Evolutionary conservation across 2,888 invertebrate species (phyloP).

Genomic region (Tachina fera): DNA sequence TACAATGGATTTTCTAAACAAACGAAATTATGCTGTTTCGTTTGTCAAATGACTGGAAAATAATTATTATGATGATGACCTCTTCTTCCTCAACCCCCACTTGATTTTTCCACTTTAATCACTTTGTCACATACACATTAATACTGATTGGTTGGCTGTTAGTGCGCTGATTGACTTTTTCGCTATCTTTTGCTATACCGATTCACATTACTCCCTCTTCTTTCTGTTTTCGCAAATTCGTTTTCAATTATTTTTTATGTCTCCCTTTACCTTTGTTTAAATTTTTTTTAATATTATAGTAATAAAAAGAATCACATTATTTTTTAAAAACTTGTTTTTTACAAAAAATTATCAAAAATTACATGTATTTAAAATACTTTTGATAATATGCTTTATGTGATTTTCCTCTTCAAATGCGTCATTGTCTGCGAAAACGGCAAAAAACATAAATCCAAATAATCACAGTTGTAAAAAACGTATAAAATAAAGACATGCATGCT

Average conservation of each 20-base stretch:
- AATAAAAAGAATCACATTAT: not conserved
- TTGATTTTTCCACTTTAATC: constrained; percentile 42
- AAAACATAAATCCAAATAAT: constrained; percentile 26
- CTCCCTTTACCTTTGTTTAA: constrained; percentile 6
- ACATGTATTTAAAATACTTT: constrained; percentile 28
- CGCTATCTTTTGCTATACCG: constrained; percentile 38
- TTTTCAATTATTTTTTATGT: constrained; percentile 35
- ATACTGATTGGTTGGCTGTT: constrained; percentile 62
- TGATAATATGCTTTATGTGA: constrained; percentile 34
- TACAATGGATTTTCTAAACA: not conserved
- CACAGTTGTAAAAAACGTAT: constrained; percentile 39
- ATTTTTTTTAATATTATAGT: not conserved
- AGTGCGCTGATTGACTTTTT: constrained; percentile 50
- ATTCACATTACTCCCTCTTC: constrained; percentile 62
- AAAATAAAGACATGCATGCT: not conserved
- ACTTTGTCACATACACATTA: constrained; percentile 64
- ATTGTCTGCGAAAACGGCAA: constrained; percentile 48
- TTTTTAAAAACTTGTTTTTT: not conserved
- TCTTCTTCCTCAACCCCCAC: constrained; percentile 39
- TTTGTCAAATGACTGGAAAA: constrained; percentile 63
- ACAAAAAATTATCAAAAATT: constrained; percentile 5
- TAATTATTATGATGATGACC: constrained; percentile 38
- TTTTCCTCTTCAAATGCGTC: constrained; percentile 65
- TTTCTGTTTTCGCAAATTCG: constrained; percentile 47
- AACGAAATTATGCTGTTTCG: not conserved